A percentile compares a stretch with the other conserved stretches of the same genome.
phyloP scores from a whole-genome alignment of 1,140 invertebrate species.

The Leptinotarsa lineolata region DNA sequence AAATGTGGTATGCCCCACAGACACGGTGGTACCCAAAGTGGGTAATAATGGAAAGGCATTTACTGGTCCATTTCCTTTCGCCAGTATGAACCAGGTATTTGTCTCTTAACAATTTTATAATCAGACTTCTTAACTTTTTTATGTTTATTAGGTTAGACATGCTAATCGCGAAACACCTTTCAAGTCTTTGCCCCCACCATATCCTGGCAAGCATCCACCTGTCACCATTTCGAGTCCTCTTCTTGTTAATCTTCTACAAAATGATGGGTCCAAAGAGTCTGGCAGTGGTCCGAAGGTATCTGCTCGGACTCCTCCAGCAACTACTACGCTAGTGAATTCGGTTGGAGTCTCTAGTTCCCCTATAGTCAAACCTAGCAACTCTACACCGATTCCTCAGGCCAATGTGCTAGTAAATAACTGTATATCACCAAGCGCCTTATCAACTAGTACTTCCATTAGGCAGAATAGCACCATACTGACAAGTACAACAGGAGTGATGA shows the following conservation, averaged over 20 bases:
- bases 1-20: conserved; percentile 81
- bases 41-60: conserved; percentile 53
- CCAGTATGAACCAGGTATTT: conserved; percentile 81
- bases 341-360: conserved; percentile 12
- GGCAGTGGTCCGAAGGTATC: conserved; percentile 16
- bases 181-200: conserved; percentile 51
- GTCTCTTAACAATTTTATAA: conserved; percentile 39
- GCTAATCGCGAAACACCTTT: conserved; percentile 42
- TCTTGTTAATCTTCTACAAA: conserved; percentile 88
- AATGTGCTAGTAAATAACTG: conserved; percentile 39
- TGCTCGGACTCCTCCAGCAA: not conserved
- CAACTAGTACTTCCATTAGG: conserved; percentile 39
- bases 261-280: conserved; percentile 65
- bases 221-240: conserved; percentile 84
- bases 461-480: conserved; percentile 39
- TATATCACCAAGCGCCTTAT: conserved; percentile 50
- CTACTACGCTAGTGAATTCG: conserved; percentile 23
- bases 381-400: conserved; percentile 34
- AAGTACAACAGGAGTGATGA: conserved; percentile 31
- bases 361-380: conserved; percentile 21
- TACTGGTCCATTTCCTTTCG: conserved; percentile 78
- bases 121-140: not conserved
- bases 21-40: conserved; percentile 63
- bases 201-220: conserved; percentile 58
- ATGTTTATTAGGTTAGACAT: conserved; percentile 19